A percentile compares a stretch with the other conserved stretches of the same genome.
Evolutionary conservation across 1,140 invertebrate species (phyloP).

Genomic region (Lepidostoma basale): DNA sequence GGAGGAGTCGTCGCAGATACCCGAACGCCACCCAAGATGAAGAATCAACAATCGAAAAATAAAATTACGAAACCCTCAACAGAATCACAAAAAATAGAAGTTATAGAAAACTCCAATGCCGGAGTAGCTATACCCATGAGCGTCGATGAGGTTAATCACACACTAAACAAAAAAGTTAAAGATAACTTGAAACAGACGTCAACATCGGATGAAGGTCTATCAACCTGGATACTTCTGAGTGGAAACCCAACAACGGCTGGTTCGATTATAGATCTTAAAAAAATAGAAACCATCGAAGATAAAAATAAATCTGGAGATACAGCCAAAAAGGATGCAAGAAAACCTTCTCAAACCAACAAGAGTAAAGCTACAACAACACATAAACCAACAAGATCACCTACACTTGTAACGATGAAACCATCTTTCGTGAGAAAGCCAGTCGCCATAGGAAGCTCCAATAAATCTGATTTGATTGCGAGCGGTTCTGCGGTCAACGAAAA

Average conservation of each 20-base stretch:
- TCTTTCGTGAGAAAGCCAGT: constrained; percentile 40
- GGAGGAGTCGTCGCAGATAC: constrained; percentile 59
- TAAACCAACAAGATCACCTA: constrained; percentile 36
- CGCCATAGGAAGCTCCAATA: constrained; percentile 56
- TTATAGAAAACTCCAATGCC: constrained; percentile 59
- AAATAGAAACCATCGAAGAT: constrained; percentile 27
- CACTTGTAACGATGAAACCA: constrained; percentile 29
- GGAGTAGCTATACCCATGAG: constrained; percentile 66
- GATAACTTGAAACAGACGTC: constrained; percentile 59
- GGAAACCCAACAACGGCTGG: constrained; percentile 54
- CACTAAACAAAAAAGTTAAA: constrained; percentile 49
- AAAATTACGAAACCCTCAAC: constrained; percentile 55
- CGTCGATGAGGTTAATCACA: constrained; percentile 59
- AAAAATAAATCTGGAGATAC: constrained; percentile 47
- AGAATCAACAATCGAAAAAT: constrained; percentile 57
- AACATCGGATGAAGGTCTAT: constrained; percentile 70
- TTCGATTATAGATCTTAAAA: constrained; percentile 52
- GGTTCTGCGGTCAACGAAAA: constrained; percentile 61
- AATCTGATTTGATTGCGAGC: constrained; percentile 57
- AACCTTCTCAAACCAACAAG: constrained; percentile 50
- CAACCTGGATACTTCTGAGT: constrained; percentile 77
- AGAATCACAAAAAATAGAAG: constrained; percentile 50
- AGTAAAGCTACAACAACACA: constrained; percentile 48
- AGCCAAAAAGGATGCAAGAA: constrained; percentile 38
- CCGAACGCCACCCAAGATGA: constrained; percentile 67